Percentiles rank a stretch among this genome's conserved stretches.
phyloP scores from a whole-genome alignment of 2,888 invertebrate genomes.

The Protonemura montana region DNA sequence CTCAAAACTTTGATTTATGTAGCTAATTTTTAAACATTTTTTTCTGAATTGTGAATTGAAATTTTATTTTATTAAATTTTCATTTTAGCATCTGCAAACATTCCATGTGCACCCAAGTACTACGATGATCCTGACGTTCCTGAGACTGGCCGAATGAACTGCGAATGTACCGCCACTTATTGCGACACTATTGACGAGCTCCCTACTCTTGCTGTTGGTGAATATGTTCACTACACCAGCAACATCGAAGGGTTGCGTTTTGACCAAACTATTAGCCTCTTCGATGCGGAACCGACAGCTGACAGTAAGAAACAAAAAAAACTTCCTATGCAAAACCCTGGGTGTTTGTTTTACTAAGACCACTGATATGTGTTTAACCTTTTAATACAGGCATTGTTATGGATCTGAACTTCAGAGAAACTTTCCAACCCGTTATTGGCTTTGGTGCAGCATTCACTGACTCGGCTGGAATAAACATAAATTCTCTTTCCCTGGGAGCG shows the following conservation, averaged over 20 bases:
- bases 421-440: constrained; percentile 57
- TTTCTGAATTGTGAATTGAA: too few species aligned
- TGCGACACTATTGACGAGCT: constrained; percentile 46
- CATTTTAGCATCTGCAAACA: neutral
- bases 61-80: too few species aligned
- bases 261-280: constrained; percentile 40
- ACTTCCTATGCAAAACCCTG: too few species aligned
- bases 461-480: constrained; percentile 59
- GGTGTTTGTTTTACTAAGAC: neutral
- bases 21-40: too few species aligned
- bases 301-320: neutral
- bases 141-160: constrained; percentile 43
- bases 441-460: constrained; percentile 63
- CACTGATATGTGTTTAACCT: neutral
- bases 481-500: constrained; percentile 53
- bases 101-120: constrained; percentile 40
- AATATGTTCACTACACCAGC: constrained; percentile 46
- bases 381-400: constrained; percentile 46
- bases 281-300: neutral
- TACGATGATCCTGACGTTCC: constrained; percentile 35
- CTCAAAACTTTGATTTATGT: too few species aligned
- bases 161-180: constrained; percentile 49
- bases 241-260: constrained; percentile 48
- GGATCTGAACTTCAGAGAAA: constrained; percentile 43
- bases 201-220: constrained; percentile 29